Evolutionary conservation across 2,113 vertebrate species (phyloP).

Genomic region (Serinus canaria): DNA sequence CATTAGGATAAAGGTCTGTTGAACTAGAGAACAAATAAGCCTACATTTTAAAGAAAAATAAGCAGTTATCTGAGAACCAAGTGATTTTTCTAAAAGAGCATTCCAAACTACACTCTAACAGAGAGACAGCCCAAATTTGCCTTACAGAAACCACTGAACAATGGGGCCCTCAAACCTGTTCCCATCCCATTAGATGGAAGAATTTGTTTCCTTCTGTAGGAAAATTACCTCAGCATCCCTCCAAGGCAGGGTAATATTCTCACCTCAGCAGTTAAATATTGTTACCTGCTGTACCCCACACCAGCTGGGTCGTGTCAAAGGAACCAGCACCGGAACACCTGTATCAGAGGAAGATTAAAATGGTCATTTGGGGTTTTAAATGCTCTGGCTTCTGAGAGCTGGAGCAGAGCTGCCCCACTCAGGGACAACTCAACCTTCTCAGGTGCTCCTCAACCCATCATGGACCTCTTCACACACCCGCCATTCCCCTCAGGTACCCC

Average conservation of each 20-base stretch:
- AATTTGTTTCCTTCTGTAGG: neutral
- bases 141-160: neutral
- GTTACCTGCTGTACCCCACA: neutral
- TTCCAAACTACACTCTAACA: neutral
- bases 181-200: neutral
- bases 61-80: neutral
- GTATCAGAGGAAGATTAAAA: neutral
- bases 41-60: neutral
- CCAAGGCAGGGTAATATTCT: neutral
- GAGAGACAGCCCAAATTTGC: neutral
- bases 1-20: neutral
- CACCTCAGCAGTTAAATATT: neutral
- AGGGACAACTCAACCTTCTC: neutral
- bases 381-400: too few relatives aligned
- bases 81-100: neutral
- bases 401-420: neutral
- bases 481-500: neutral
- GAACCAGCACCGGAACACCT: fast-evolving
- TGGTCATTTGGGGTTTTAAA: neutral
- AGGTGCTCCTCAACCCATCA: neutral
- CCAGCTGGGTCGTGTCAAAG: neutral
- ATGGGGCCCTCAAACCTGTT: neutral
- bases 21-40: neutral
- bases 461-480: fast-evolving
- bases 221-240: neutral